A percentile compares a stretch with the other conserved stretches of the same genome.
These are phyloP conservation scores for Scomberomorus guttatus DNA, from an alignment of 2,797 vertebrate species.

Conservation along the genomic window DNA sequence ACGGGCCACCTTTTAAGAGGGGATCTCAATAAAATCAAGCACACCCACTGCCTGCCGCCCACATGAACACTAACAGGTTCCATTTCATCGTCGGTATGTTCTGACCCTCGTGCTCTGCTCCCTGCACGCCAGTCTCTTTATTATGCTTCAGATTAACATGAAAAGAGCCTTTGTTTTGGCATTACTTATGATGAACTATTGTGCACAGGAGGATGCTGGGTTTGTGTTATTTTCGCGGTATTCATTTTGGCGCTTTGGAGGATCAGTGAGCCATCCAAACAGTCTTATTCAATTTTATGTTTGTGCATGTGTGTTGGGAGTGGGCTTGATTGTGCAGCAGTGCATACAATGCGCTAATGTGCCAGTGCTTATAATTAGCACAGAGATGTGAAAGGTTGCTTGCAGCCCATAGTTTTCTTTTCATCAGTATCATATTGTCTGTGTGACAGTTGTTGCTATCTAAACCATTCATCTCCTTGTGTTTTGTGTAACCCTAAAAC, in stretches of 20 bases:
- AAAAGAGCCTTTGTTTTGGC: slow-evolving; percentile 51
- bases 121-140: slow-evolving; percentile 32
- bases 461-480: not conserved
- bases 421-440: slow-evolving; percentile 2
- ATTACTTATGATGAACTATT: slow-evolving; percentile 49
- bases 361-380: slow-evolving; percentile 57
- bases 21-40: slow-evolving; percentile 28
- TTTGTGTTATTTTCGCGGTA: slow-evolving; percentile 30
- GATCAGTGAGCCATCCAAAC: slow-evolving; percentile 49
- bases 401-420: slow-evolving; percentile 14
- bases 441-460: not conserved
- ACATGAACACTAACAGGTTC: slow-evolving; percentile 24
- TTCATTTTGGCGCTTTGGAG: slow-evolving; percentile 41
- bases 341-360: slow-evolving; percentile 51
- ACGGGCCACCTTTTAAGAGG: slow-evolving; percentile 27
- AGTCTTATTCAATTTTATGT: slow-evolving; percentile 50
- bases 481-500: slow-evolving; percentile 3
- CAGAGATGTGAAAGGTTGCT: slow-evolving; percentile 27
- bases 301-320: slow-evolving; percentile 31
- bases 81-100: slow-evolving; percentile 33
- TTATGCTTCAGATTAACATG: slow-evolving; percentile 55
- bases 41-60: slow-evolving; percentile 16
- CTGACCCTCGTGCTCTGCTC: slow-evolving; percentile 40
- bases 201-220: slow-evolving; percentile 26
- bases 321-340: slow-evolving; percentile 53